A percentile compares a stretch with the other conserved stretches of the same genome.
These are phyloP conservation scores for Bettongia penicillata DNA, from an alignment of 2,113 vertebrate species.

Conservation along the genomic window DNA sequence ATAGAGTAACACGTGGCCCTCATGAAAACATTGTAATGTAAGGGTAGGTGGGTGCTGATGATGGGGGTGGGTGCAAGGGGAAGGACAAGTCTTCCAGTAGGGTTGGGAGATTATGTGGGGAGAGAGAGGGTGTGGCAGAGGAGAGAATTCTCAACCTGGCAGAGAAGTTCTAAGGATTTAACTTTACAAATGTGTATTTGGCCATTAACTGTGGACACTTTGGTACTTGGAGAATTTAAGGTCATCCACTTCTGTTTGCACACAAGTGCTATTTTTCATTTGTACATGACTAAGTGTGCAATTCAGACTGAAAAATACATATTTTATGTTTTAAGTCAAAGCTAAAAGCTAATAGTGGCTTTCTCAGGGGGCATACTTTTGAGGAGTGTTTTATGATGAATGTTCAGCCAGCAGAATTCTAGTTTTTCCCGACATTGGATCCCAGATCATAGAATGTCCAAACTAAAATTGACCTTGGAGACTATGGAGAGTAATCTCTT, in stretches of 20 bases:
- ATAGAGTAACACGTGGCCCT: not conserved
- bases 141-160: not conserved
- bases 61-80: not conserved
- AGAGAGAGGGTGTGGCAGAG: not conserved
- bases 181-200: not conserved
- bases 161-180: not conserved
- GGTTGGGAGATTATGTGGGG: not conserved
- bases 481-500: not conserved
- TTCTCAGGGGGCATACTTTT: no score
- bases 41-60: not conserved
- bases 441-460: not conserved
- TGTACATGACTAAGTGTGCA: not conserved
- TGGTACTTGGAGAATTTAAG: not conserved
- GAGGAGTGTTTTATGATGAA: not conserved
- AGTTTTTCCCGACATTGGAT: not conserved
- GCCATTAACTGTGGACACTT: not conserved
- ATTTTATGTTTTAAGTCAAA: not conserved
- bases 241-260: not conserved
- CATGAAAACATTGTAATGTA: not conserved
- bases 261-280: not conserved
- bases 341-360: not conserved
- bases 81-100: not conserved
- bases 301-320: not conserved
- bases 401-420: not conserved
- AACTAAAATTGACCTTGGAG: not conserved